phyloP scores from a whole-genome alignment of 2,113 vertebrate species.

The Paracanthobrama guichenoti region DNA sequence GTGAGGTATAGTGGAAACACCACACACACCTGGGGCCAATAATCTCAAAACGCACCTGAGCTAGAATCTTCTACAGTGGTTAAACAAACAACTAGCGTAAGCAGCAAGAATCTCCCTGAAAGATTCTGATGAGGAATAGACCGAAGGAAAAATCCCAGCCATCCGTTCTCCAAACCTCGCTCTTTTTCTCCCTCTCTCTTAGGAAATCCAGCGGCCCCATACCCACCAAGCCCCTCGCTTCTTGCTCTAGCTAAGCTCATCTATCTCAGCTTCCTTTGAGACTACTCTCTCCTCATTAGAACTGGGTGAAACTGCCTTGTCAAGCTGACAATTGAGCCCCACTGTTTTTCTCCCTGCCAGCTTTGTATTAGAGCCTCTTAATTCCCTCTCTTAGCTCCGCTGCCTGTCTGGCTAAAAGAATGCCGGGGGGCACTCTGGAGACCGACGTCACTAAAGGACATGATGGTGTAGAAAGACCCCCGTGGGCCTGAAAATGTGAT shows the following conservation, averaged over 20 bases:
- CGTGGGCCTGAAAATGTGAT: neutral
- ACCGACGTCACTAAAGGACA: constrained; percentile 2
- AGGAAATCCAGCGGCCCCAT: neutral
- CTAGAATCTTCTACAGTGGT: constrained; percentile 35
- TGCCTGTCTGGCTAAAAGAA: constrained; percentile 20
- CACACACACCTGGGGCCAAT: constrained; percentile 40
- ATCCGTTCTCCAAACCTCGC: neutral
- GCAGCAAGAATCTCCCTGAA: neutral
- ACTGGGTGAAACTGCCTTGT: constrained; percentile 35
- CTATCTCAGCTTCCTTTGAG: constrained; percentile 13
- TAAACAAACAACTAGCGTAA: constrained; percentile 28
- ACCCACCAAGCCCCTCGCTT: neutral
- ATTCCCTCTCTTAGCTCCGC: constrained; percentile 33
- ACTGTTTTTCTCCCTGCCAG: constrained; percentile 36
- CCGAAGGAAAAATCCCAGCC: neutral
- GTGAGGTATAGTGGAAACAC: constrained; percentile 2
- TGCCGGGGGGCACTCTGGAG: constrained; percentile 29
- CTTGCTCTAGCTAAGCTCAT: constrained; percentile 35
- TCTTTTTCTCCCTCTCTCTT: neutral
- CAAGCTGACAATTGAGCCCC: constrained; percentile 35
- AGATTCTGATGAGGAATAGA: neutral
- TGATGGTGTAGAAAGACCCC: constrained; percentile 19
- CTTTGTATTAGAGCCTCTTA: constrained; percentile 44
- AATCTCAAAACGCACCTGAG: constrained; percentile 48
- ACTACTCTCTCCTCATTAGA: constrained; percentile 49